Base-by-base conservation (phyloP, 2,888 invertebrate genomes). In the Clitarchus hookeri region DNA sequence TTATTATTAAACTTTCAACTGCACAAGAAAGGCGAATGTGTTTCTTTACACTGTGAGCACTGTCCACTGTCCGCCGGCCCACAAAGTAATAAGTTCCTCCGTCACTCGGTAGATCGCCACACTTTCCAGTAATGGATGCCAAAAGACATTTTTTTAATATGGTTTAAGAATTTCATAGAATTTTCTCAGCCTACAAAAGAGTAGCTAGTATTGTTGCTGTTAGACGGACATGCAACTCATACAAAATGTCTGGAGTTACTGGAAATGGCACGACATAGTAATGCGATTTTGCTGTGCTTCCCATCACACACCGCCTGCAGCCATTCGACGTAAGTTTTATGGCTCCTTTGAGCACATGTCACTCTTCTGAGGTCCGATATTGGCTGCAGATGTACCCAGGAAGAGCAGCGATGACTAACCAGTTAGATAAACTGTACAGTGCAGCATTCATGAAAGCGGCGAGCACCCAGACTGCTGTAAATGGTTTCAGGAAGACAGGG, bases 201-300 rank as follows among this genome's bases (percentile, higher is more conserved):
- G 13, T 85, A 88, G 86, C 90, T 90, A 48, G 90, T 90, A 13
- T 86, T 91, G 12, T 86, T 91, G n/a, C n/a, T n/a, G 26, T 87
- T 91, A 26, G 90, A 91, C 88, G 90, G 90, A 3, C 90, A 91
- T 87, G 87, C 89, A 6, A 89, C 89, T 48, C 90, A 90, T 85
- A 90, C 89, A 11, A 90, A 90, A 88, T 90, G 88, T 84, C 85
- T 89, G n/a, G 88, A 88, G 36, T 84, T 89, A 2, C 86, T 90
- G 78, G 88, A 89, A 53, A 65, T 86, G 9, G 89, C 89, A 16
- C 86, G 88, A 77, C 86, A 86, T 8, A 88, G 88, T 86, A 88
- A 88, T 9, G 89, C 89, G 11, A 36, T 88, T 48, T 85, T 90
- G 77, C 85, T 90, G 8, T 90, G 89, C 44, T 87, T 90, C 27